Evolutionary conservation across 2,888 invertebrate genomes (phyloP).

Genomic region (Drosophila anomelani): DNA sequence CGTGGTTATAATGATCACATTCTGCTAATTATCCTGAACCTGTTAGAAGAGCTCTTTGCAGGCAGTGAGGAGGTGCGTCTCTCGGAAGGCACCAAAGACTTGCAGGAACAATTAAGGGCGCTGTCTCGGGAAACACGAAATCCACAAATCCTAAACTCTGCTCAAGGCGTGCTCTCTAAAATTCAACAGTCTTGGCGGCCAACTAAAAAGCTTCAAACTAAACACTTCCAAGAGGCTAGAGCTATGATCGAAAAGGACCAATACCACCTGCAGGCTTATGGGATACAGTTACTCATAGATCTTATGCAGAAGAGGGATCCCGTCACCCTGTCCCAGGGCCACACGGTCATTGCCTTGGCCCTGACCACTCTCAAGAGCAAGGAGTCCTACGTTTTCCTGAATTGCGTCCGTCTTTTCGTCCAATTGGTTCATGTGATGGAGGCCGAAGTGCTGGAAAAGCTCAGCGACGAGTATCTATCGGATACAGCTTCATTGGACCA

Average conservation of each 20-base stretch:
- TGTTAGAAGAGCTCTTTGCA: conserved; percentile 80
- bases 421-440: conserved; percentile 80
- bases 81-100: conserved; percentile 32
- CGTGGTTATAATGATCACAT: conserved; percentile 55
- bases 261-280: conserved; percentile 83
- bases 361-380: conserved; percentile 78
- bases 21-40: conserved; percentile 65
- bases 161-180: conserved; percentile 53
- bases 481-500: conserved; percentile 77
- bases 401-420: conserved; percentile 83
- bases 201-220: neutral
- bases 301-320: conserved; percentile 75
- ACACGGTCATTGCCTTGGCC: conserved; percentile 81
- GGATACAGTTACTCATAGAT: conserved; percentile 81
- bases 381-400: conserved; percentile 84
- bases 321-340: conserved; percentile 74
- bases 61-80: conserved; percentile 47
- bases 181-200: conserved; percentile 46
- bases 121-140: conserved; percentile 53
- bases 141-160: conserved; percentile 60
- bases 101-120: conserved; percentile 51
- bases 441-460: conserved; percentile 80
- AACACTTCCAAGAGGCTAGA: conserved; percentile 68
- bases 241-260: conserved; percentile 77
- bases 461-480: conserved; percentile 82